Base-by-base conservation (phyloP, 2,888 invertebrate genomes). In the Tenthredo scrophulariae region DNA sequence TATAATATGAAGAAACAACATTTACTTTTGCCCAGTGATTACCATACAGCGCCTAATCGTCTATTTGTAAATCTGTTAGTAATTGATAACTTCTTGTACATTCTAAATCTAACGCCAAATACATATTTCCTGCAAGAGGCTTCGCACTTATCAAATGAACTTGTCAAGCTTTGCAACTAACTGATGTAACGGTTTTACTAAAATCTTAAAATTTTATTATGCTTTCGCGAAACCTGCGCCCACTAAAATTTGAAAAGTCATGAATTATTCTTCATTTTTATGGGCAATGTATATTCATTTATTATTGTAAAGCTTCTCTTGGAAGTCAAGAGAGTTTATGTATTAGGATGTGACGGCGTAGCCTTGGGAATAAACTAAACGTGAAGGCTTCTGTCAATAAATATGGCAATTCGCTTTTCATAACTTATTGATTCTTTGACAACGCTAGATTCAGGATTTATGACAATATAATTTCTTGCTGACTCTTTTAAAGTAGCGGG, bases 21-120 rank as follows among this genome's bases (percentile, higher is more conserved):
- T 22, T 58, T 43, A 43, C 22, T 43, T 74, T 43, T 83, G 40
- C 80, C 80, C 80, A 62, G 80, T 80, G 80, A 80, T 80, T 62
- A 6, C 37, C 15, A 22, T 80, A 80, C n/a, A 10, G 22, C 80
- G 29, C 50, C 7, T n/a, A 62, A 58, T 62, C 37, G 15, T 58
- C 62, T 79, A 62, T 62, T 62, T 62, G 62, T 80, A 62, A 40
- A 62, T 80, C 26, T 80, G 37, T 37, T 58, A 80, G 37, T 58
- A 29, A 62, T 40, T 62, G 80, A 80, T 62, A 77, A 80, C 62
- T 80, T 80, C 80, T 62, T 37, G 80, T 37, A 40, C 80, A 62
- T 62, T 62, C 58, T 80, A 50, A 58, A 37, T 62, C 33, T 80
- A 62, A 22, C 62, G 62, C 62, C 40, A 22, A 62, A 62, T 22